phyloP scores from a whole-genome alignment of 2,888 invertebrate species.

The Biston stratarius region DNA sequence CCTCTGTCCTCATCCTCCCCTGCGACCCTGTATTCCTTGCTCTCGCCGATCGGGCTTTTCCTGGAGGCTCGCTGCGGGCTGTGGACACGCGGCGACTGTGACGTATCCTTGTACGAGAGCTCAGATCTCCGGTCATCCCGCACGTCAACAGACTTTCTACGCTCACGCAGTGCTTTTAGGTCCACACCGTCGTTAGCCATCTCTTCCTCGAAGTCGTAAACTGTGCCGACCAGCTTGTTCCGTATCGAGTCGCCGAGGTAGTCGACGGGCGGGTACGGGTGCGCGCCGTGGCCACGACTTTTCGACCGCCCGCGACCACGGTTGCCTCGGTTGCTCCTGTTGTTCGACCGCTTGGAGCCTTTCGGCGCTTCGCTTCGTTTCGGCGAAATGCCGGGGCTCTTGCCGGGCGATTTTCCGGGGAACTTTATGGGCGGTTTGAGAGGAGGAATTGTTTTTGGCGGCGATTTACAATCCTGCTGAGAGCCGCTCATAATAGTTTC shows the following conservation, averaged over 20 bases:
- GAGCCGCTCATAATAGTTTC: conserved; percentile 66
- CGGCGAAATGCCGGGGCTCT: conserved; percentile 89
- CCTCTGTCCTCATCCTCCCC: conserved; percentile 38
- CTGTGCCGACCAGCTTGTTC: conserved; percentile 93
- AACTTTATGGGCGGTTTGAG: conserved; percentile 87
- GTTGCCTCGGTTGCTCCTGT: conserved; percentile 76
- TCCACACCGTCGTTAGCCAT: conserved; percentile 91
- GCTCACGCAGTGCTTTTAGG: conserved; percentile 92
- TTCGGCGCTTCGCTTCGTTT: conserved; percentile 84
- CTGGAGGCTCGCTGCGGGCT: conserved; percentile 81
- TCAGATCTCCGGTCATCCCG: conserved; percentile 87
- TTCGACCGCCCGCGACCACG: conserved; percentile 83
- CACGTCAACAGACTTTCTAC: conserved; percentile 91
- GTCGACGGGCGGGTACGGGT: conserved; percentile 71
- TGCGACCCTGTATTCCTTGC: conserved; percentile 37
- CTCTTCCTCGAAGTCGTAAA: conserved; percentile 95
- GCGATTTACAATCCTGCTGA: conserved; percentile 70
- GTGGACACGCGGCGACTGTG: conserved; percentile 85
- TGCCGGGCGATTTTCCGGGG: conserved; percentile 89
- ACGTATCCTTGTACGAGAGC: conserved; percentile 83
- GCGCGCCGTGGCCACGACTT: conserved; percentile 68
- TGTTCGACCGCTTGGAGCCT: conserved; percentile 69
- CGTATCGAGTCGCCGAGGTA: conserved; percentile 89
- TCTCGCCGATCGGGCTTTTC: conserved; percentile 68
- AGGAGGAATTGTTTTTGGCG: conserved; percentile 71